Evolutionary conservation across 2,888 invertebrate genomes (phyloP), one percentile per base, ranked within the genome.

Genomic region (Acronicta alni): DNA sequence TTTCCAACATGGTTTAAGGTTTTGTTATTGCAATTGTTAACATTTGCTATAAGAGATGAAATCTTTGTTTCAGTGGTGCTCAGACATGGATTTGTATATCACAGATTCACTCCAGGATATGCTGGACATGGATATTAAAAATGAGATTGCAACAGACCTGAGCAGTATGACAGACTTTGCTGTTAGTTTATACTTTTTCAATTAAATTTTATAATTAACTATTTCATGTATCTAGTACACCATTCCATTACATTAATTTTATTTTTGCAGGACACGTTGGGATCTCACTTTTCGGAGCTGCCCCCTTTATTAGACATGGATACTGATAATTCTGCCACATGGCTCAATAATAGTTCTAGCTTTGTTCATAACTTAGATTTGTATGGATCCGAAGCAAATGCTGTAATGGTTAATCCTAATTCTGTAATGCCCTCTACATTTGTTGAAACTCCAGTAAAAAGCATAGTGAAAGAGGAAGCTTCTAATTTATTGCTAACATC

Each of bases 391-490:
- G 97, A 97, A 83, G 96, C 96, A 41, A 96, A 96, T 65, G 96
- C 96, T 14, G 96, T 97, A 70, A 96, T 98, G 96, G 98, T 98
- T 6, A 98, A 98, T 91, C 98, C 98, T 5, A 98, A 97, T 83
- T 97, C 97, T 23, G 98, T 98, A 42, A 97, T 98, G 96, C 98
- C 98, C 1, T 94, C 97, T 38, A 95, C 97, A 69, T 95, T 96
- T 60, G 93, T 94, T 18, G 94, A 94, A 71, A 94, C 94, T 6
- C 94, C 94, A 23, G 85, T 91, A 10, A 94, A 94, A 78, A 89
- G 81, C 63, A 85, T 89, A 37, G 92, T 93, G 6, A 94, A 94
- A 77, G 94, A 94, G 77, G 94, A 93, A 72, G 89, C 94, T 5
- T 93, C 94, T 1, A 91, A 94, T 77, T 73, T 94, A 64, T 80